A percentile compares a stretch with the other conserved stretches of the same genome.
Conservation (phyloP, 2,888 invertebrate genomes). For the Ophion obscuratus region DNA sequence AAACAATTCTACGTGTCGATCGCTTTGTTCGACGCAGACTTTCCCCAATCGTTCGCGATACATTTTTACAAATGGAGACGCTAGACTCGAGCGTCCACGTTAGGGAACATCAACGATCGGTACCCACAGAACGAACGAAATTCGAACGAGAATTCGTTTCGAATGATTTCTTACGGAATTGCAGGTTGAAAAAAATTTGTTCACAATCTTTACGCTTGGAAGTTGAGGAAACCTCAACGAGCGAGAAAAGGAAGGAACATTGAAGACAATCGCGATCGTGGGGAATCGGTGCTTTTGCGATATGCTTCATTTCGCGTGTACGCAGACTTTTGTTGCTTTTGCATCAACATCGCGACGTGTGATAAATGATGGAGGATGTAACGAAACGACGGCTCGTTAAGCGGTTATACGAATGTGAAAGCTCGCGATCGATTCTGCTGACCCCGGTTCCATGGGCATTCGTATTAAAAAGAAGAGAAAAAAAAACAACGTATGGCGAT, state of each 20-base stretch:
- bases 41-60: neutral
- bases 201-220: neutral
- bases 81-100: neutral
- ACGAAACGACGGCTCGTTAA: conserved; percentile 39
- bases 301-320: neutral
- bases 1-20: neutral
- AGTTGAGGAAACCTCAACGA: neutral
- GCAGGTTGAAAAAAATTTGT: neutral
- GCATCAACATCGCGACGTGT: conserved; percentile 25
- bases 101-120: neutral
- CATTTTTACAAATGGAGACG: neutral
- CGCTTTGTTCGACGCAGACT: neutral
- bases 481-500: conserved; percentile 11
- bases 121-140: neutral
- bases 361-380: conserved; percentile 42
- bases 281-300: neutral
- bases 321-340: neutral
- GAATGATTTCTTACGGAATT: neutral
- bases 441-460: neutral
- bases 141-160: neutral
- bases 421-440: conserved; percentile 73
- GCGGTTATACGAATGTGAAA: conserved; percentile 20
- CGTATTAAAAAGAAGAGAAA: neutral
- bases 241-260: neutral
- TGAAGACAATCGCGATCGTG: neutral